Conservation (phyloP, 2,888 invertebrate species). For the Augochlorella aurata region DNA sequence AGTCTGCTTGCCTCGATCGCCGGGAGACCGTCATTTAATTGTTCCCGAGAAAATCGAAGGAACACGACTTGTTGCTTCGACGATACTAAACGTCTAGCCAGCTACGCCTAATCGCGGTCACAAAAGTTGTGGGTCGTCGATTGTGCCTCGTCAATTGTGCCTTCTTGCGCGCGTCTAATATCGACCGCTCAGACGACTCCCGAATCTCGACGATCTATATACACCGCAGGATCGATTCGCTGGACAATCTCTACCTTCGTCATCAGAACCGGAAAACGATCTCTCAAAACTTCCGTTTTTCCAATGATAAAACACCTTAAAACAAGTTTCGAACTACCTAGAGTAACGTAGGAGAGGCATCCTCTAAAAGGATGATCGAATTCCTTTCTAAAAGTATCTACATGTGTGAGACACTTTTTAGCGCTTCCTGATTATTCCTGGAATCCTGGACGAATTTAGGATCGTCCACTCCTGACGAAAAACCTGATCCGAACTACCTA, state of each 20-base stretch:
- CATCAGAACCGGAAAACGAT: not conserved
- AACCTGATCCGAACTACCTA: not conserved
- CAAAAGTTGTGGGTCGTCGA: no score
- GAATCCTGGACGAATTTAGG: not conserved
- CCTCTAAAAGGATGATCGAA: not conserved
- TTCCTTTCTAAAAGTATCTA: not conserved
- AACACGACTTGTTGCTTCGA: constrained; percentile 48
- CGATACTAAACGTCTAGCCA: constrained; percentile 46
- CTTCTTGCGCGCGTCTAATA: not conserved
- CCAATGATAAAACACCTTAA: constrained; percentile 9
- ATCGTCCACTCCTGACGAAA: not conserved
- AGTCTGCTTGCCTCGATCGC: constrained; percentile 15
- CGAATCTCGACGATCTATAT: constrained; percentile 18
- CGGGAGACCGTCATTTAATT: constrained; percentile 55
- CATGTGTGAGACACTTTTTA: not conserved
- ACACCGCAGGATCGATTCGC: constrained; percentile 16
- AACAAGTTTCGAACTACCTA: not conserved
- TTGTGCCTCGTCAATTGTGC: constrained; percentile 49
- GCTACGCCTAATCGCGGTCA: constrained; percentile 39
- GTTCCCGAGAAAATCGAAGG: constrained; percentile 60
- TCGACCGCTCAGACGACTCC: constrained; percentile 1
- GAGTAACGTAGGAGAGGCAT: not conserved
- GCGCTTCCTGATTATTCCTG: not conserved
- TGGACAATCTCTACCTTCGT: not conserved
- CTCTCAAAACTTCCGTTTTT: not conserved